phyloP scores from a whole-genome alignment of 23 tunicate species.

The Phallusia fumigata region DNA sequence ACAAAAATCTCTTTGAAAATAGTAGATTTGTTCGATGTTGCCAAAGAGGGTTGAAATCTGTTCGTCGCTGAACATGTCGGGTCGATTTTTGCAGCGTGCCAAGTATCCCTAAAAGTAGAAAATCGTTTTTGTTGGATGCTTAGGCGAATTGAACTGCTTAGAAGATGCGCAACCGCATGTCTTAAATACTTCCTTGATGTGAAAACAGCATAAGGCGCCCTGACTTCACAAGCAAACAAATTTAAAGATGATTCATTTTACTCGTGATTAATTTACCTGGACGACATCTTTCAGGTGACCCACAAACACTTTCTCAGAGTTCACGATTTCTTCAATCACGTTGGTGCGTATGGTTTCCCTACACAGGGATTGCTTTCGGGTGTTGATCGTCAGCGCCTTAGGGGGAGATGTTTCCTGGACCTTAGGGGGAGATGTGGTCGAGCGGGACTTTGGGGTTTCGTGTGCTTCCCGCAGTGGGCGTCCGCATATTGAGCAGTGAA shows the following conservation, averaged over 20 bases:
- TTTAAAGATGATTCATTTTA: too few species aligned
- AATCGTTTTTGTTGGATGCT: too few species aligned
- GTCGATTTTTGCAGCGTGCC: constrained; percentile 52
- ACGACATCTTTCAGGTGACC: constrained; percentile 81
- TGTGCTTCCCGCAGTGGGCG: constrained; percentile 26
- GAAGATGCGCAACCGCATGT: too few species aligned
- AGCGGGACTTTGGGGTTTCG: constrained; percentile 2
- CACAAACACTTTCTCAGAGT: constrained; percentile 74
- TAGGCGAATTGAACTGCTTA: too few species aligned
- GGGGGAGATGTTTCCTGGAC: constrained; percentile 24
- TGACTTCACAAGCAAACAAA: too few species aligned
- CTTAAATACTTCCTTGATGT: too few species aligned
- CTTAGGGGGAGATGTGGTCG: not conserved
- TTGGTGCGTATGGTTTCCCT: constrained; percentile 62
- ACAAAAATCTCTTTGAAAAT: constrained; percentile 68
- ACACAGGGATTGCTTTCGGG: constrained; percentile 21
- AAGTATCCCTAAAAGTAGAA: constrained; percentile 66
- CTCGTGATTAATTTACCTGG: constrained; percentile 27
- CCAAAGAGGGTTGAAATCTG: constrained; percentile 66
- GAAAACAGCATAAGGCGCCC: too few species aligned
- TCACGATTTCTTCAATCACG: constrained; percentile 81
- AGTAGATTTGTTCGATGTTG: constrained; percentile 78
- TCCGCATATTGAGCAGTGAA: constrained; percentile 43
- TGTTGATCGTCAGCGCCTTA: constrained; percentile 8
- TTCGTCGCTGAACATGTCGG: constrained; percentile 73